Evolutionary conservation across 1,140 invertebrate genomes (phyloP).

Genomic region (Hyles euphorbiae): DNA sequence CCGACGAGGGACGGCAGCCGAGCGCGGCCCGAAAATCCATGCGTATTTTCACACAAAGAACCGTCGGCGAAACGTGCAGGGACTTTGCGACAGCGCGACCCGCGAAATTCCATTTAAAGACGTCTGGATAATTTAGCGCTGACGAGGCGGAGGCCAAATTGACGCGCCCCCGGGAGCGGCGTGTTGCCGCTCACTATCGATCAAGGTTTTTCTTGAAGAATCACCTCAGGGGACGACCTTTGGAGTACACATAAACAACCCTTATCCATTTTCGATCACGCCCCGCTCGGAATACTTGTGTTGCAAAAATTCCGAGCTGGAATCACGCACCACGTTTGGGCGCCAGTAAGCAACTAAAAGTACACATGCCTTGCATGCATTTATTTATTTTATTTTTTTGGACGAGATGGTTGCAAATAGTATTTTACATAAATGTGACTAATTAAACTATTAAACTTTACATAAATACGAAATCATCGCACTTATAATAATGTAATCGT

Average conservation of each 20-base stretch:
- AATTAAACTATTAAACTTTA: too few species aligned
- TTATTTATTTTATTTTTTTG: too few species aligned
- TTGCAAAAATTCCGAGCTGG: conserved; percentile 10
- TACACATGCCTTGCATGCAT: too few species aligned
- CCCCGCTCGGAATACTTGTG: conserved; percentile 17
- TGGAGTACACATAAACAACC: conserved; percentile 44
- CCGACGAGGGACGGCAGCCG: conserved; percentile 23
- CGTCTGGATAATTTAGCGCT: conserved; percentile 73
- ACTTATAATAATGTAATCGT: too few species aligned
- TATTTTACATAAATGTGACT: too few species aligned
- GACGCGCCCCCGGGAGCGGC: conserved; percentile 55
- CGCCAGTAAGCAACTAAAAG: conserved; percentile 14
- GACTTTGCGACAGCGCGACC: conserved; percentile 46
- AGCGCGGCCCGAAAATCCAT: conserved; percentile 28
- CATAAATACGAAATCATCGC: too few species aligned
- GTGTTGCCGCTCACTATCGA: conserved; percentile 48
- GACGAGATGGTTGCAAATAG: too few species aligned
- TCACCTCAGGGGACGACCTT: conserved; percentile 29
- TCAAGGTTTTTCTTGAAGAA: conserved; percentile 40
- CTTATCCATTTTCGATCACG: conserved; percentile 28
- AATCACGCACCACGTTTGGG: conserved; percentile 19
- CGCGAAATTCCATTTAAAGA: conserved; percentile 73
- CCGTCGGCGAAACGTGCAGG: conserved; percentile 43
- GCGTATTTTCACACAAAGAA: conserved; percentile 22
- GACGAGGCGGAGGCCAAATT: conserved; percentile 67